phyloP scores from a whole-genome alignment of 1,140 invertebrate genomes.

The Drosophila jambulina region DNA sequence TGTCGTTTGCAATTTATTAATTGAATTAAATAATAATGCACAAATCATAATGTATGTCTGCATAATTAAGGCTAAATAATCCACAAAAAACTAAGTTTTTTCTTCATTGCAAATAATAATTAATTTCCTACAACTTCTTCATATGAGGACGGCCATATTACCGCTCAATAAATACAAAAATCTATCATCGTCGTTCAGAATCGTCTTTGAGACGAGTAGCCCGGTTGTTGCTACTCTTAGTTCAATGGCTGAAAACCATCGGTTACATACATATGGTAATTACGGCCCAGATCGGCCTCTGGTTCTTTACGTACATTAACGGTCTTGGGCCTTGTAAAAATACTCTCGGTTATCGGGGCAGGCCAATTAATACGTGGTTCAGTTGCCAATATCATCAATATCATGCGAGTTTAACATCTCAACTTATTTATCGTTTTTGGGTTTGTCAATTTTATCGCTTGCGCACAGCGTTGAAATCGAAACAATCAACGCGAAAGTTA shows the following conservation, averaged over 20 bases:
- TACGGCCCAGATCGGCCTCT: conserved; percentile 23
- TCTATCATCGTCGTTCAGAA: conserved; percentile 34
- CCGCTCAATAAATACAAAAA: conserved; percentile 64
- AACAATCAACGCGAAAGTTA: conserved; percentile 68
- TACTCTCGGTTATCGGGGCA: conserved; percentile 54
- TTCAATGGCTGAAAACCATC: conserved; percentile 50
- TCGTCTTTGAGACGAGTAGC: conserved; percentile 73
- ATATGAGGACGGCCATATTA: conserved; percentile 31
- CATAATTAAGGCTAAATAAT: conserved; percentile 53
- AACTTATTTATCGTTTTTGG: conserved; percentile 38
- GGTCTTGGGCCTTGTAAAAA: conserved; percentile 46
- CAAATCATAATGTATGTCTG: conserved; percentile 70
- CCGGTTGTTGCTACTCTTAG: conserved; percentile 50
- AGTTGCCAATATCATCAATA: conserved; percentile 61
- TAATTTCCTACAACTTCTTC: conserved; percentile 71
- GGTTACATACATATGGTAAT: conserved; percentile 55
- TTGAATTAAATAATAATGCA: conserved; percentile 81
- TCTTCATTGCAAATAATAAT: conserved; percentile 71
- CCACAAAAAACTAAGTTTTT: conserved; percentile 75
- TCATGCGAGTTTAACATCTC: conserved; percentile 44
- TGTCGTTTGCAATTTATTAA: conserved; percentile 62
- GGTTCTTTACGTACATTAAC: conserved; percentile 57
- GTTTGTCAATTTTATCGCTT: conserved; percentile 60
- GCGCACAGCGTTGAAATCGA: conserved; percentile 79
- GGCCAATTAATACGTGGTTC: conserved; percentile 75